Percentiles rank a stretch among this genome's conserved stretches.
These are phyloP conservation scores for Calliphora vicina DNA, from an alignment of 1,140 invertebrate genomes.

Conservation along the genomic window DNA sequence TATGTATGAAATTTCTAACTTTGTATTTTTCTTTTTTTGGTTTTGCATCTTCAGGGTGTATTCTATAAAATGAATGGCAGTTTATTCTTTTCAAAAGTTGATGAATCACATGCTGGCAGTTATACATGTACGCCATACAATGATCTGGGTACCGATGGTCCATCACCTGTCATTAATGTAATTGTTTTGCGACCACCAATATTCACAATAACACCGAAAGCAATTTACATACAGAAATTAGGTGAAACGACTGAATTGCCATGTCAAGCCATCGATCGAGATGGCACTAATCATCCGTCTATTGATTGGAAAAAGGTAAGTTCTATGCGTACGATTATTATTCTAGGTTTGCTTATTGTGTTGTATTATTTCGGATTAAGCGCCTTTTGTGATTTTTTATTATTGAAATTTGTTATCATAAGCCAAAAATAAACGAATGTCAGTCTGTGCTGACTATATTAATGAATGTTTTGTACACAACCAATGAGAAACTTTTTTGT, in stretches of 20 bases:
- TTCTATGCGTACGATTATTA: neutral
- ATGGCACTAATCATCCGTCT: slow-evolving; percentile 74
- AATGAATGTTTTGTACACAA: too few relatives aligned
- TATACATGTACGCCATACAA: slow-evolving; percentile 95
- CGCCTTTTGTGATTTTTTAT: neutral
- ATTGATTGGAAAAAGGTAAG: slow-evolving; percentile 89
- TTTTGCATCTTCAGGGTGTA: slow-evolving; percentile 69
- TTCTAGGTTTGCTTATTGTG: neutral
- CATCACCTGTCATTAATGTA: slow-evolving; percentile 86
- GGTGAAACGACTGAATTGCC: slow-evolving; percentile 83
- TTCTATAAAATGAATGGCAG: slow-evolving; percentile 88
- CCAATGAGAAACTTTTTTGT: too few relatives aligned
- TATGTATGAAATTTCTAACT: neutral
- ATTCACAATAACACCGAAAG: slow-evolving; percentile 78
- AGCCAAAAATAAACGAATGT: too few relatives aligned
- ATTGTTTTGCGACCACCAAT: slow-evolving; percentile 86
- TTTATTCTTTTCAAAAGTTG: slow-evolving; percentile 82
- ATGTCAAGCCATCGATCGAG: slow-evolving; percentile 80
- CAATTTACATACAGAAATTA: slow-evolving; percentile 82
- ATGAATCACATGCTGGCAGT: slow-evolving; percentile 77
- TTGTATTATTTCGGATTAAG: neutral
- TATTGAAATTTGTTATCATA: neutral
- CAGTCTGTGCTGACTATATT: too few relatives aligned
- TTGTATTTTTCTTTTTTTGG: neutral
- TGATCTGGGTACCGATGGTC: slow-evolving; percentile 82